phyloP scores from a whole-genome alignment of 2,113 vertebrate species.

The Mastomys coucha region DNA sequence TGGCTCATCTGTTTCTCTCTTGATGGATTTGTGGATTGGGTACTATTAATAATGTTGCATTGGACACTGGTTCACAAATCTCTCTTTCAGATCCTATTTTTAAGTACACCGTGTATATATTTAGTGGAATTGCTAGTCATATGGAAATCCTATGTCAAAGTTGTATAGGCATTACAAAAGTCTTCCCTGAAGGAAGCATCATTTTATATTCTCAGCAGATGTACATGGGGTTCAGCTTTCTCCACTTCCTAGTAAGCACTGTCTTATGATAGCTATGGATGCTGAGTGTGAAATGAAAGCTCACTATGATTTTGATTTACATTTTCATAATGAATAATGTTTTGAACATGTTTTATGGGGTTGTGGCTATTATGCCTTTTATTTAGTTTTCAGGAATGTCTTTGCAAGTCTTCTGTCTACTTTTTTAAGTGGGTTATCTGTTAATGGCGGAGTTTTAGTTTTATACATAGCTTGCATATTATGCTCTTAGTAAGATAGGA shows the following conservation, averaged over 20 bases:
- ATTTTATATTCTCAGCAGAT: not conserved
- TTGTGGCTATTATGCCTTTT: not conserved
- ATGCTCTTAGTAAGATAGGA: not conserved
- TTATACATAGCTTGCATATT: not conserved
- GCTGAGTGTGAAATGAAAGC: not conserved
- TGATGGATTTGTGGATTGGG: not conserved
- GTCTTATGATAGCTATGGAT: not conserved
- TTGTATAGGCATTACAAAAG: not conserved
- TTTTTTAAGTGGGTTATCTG: not conserved
- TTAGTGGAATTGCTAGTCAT: not conserved
- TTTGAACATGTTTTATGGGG: not conserved
- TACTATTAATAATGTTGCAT: not conserved
- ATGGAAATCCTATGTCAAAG: not conserved
- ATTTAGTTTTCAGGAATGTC: conserved; percentile 3
- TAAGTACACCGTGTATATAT: not conserved
- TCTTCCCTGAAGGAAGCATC: not conserved
- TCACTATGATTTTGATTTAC: conserved; percentile 19
- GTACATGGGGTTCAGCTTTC: not conserved
- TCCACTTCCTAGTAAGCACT: not conserved
- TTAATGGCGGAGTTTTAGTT: not conserved
- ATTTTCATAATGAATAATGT: not conserved
- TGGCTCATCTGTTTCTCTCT: not conserved
- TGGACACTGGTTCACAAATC: not conserved
- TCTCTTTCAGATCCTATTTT: not conserved
- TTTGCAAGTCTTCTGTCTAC: not conserved